Base-by-base conservation (phyloP, 2,797 vertebrate genomes). In the Chloroceryle inda region DNA sequence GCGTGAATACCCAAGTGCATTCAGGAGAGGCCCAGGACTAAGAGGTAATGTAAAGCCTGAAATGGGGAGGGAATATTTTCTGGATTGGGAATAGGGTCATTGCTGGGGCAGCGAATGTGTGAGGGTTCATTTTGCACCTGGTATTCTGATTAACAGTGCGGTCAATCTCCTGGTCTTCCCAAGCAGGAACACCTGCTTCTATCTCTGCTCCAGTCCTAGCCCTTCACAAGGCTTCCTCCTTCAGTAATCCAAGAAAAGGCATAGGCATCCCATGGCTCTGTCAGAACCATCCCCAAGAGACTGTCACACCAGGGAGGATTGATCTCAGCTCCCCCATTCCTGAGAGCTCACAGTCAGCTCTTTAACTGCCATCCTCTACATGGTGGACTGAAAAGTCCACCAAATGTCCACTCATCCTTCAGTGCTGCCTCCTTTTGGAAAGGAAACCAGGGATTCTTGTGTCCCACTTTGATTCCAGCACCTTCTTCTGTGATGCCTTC, bases 61-160 rank as follows among this genome's bases (percentile, higher is more conserved):
- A 94, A 91, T 6, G 91, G 49, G 56, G 88, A 95, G 79, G 71
- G 59, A 94, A 96, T 53, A 45, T 91, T 91, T 97, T 97, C 93
- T 91, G 82, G 96, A 95, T 77, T 94, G 82, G 87, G 64, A 83
- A 45, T 50, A 96, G 74, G 96, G 97, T 97, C 97, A 97, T 94
- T 96, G 31, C 61, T 92, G 82, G 96, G 95, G 94, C 97, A 97
- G 42, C 77, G 81, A 67, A 92, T 5, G 23, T 82, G 53, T 68
- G 59, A 2, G 74, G 89, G 92, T 87, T 95, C 94, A 90, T 91
- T 92, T 79, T 96, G 95, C 96, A 97, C 91, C 96, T 96, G 96
- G 95, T 95, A 82, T 89, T 88, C 88, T 94, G 91, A 93, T 95
- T 96, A 88, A 87, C 88, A 88, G 89, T 75, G 58, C 21, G 73